phyloP scores from a whole-genome alignment of 2,113 vertebrate species.

The Odocoileus virginianus region DNA sequence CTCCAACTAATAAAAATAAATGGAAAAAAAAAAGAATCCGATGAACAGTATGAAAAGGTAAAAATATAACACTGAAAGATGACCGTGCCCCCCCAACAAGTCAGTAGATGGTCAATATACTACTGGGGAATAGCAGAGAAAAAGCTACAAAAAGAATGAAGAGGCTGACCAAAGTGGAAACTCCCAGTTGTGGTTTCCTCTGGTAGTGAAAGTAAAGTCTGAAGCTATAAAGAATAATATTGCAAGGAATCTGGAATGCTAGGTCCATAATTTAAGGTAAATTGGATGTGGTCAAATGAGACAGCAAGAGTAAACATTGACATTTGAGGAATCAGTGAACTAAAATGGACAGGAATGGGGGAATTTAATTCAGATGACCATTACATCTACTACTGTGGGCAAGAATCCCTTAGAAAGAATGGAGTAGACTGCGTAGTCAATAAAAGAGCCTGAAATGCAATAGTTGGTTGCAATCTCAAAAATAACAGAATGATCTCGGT shows the following conservation, averaged over 20 bases:
- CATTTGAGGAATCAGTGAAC: background rate
- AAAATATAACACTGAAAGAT: background rate
- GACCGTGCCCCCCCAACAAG: background rate
- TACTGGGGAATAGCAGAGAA: background rate
- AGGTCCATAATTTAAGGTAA: background rate
- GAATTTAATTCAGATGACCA: background rate
- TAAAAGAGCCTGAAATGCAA: background rate
- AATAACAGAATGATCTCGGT: background rate
- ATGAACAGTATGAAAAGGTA: background rate
- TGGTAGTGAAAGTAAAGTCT: background rate
- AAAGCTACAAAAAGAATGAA: background rate
- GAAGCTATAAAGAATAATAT: background rate
- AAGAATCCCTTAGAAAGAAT: background rate
- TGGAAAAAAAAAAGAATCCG: background rate
- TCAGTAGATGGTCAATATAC: background rate
- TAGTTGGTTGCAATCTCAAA: background rate
- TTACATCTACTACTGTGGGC: background rate
- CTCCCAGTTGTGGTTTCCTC: background rate
- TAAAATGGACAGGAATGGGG: background rate
- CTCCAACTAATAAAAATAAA: too few species aligned
- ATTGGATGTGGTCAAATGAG: background rate
- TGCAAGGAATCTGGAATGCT: background rate
- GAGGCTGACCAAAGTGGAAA: background rate
- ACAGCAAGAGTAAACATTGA: background rate
- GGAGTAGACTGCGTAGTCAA: background rate